phyloP scores from a whole-genome alignment of 2,113 vertebrate species.

The Tringa solitaria region DNA sequence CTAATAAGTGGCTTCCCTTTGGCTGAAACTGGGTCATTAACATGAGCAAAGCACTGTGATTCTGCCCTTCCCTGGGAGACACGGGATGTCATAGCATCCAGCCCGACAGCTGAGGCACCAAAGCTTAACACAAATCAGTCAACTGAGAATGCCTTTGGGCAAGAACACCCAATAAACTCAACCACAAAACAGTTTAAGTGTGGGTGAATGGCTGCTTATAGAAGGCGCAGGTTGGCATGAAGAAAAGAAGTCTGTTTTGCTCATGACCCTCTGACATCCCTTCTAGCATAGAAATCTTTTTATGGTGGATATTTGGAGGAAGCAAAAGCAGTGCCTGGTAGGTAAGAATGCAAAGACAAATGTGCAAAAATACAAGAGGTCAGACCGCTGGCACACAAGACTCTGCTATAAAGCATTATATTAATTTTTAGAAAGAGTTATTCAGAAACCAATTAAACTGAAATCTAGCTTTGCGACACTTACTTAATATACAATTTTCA shows the following conservation, averaged over 20 bases:
- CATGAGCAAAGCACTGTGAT: neutral
- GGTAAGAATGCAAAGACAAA: neutral
- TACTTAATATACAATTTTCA: constrained; percentile 30
- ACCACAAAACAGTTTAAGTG: neutral
- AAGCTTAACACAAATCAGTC: neutral
- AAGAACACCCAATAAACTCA: neutral
- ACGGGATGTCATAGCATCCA: neutral
- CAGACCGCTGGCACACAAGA: neutral
- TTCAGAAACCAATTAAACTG: neutral
- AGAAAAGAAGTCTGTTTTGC: neutral
- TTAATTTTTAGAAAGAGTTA: neutral
- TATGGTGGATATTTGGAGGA: neutral
- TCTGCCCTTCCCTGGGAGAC: neutral
- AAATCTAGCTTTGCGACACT: neutral
- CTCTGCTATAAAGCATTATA: neutral
- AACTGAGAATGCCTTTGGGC: neutral
- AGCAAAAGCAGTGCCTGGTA: neutral
- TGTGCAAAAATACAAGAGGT: neutral
- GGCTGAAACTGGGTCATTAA: neutral
- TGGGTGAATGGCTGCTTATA: neutral
- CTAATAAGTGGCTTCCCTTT: neutral
- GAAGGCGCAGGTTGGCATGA: neutral
- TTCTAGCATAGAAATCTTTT: neutral
- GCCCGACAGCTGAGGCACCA: neutral
- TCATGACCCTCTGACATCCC: neutral